These are phyloP conservation scores for Schizopygopsis malacanthus DNA, from an alignment of 2,797 vertebrate species.

Conservation along the genomic window DNA sequence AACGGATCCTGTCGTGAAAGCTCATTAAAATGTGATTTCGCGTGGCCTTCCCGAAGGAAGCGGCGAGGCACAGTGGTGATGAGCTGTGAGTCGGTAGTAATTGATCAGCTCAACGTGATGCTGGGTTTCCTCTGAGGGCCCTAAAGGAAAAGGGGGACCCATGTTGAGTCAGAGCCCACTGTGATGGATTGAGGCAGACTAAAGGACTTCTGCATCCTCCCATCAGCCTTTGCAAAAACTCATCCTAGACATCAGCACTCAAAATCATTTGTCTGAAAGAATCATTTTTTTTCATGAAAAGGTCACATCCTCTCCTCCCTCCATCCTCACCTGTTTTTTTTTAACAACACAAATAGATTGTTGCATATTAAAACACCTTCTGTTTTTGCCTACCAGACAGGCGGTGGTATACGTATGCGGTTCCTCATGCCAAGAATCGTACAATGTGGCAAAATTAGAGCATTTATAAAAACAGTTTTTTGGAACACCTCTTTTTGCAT, in stretches of 20 bases:
- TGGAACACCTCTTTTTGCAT: slow-evolving; percentile 10
- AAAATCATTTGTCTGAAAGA: not conserved
- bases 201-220: not conserved
- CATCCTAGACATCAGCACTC: not conserved
- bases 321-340: not conserved
- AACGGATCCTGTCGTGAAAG: slow-evolving; percentile 42
- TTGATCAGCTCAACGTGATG: slow-evolving; percentile 5
- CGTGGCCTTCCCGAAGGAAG: slow-evolving; percentile 24
- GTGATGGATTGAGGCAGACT: slow-evolving; percentile 3
- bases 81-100: slow-evolving; percentile 12
- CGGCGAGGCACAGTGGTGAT: not conserved
- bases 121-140: slow-evolving; percentile 30
- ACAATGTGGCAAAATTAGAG: slow-evolving; percentile 17
- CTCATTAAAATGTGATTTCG: slow-evolving; percentile 60
- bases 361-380: slow-evolving; percentile 19
- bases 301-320: slow-evolving; percentile 18
- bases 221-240: not conserved
- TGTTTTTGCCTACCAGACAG: slow-evolving; percentile 17
- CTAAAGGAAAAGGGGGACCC: not conserved
- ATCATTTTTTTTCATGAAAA: slow-evolving; percentile 24
- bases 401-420: not conserved
- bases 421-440: not conserved
- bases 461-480: not conserved
- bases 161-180: slow-evolving; percentile 4
- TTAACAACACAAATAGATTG: not conserved